phyloP scores from a whole-genome alignment of 2,888 invertebrate species.

The Pristionchus japonicus region DNA sequence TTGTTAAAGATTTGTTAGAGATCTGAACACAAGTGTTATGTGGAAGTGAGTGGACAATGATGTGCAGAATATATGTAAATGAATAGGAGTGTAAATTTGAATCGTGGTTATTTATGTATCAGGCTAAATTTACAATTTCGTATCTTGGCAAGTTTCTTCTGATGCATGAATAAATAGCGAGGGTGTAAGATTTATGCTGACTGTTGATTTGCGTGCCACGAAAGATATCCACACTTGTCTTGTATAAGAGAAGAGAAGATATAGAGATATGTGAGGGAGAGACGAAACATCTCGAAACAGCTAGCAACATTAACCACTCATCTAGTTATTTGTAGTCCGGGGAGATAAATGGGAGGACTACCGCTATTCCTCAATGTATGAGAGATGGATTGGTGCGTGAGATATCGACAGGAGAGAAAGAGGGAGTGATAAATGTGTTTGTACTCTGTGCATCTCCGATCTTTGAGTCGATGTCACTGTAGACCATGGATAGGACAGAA shows the following conservation, averaged over 20 bases:
- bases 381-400: not conserved
- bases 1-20: too few relatives aligned
- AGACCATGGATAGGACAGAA: constrained; percentile 4
- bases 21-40: too few relatives aligned
- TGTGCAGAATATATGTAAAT: too few relatives aligned
- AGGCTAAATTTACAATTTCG: not conserved
- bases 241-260: not conserved
- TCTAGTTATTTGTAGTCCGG: not conserved
- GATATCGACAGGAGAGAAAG: not conserved
- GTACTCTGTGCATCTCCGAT: not conserved
- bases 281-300: not conserved
- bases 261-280: not conserved
- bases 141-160: not conserved
- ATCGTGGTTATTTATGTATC: too few relatives aligned
- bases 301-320: not conserved
- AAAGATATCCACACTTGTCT: not conserved
- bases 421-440: not conserved
- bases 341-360: not conserved
- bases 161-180: not conserved
- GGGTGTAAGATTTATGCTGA: not conserved
- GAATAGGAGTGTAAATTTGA: too few relatives aligned
- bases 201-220: not conserved
- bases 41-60: too few relatives aligned
- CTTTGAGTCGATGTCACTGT: not conserved
- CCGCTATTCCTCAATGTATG: not conserved